Evolutionary conservation across 2,113 vertebrate species (phyloP), one percentile per base, ranked within the genome.

Genomic region (Oncorhynchus kisutch): DNA sequence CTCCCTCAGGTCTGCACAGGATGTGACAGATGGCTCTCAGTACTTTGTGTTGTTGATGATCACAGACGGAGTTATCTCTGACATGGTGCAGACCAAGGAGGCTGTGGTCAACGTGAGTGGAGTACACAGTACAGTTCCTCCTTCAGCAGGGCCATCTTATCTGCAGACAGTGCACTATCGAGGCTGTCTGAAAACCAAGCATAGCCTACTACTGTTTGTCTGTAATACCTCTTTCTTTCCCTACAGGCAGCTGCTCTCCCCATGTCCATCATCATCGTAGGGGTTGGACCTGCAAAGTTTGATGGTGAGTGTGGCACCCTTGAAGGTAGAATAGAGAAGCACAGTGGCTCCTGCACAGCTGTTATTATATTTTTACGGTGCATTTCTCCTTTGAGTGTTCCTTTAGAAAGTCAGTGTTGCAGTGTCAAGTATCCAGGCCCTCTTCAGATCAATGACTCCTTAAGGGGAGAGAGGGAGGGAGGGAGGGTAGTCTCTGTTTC

Each of bases 81-180:
- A 99, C 89, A 99, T 99, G 97, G 94, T 95, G 25, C 97, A 98
- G 89, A 99, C 98, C 78, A 98, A 98, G 93, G 97, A 99, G 88
- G 97, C 97, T 29, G 95, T 99, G 31, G 97, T 99, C 86, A 96
- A 95, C 0, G 98, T 99, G 84, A 95, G 97, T 94, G 99, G 84
- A 95, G 97, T 94, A 29, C 12, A 66, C 64, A 66, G 24, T 13
- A 24, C 22, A 6, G 12, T 4, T 25, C 64, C n/a, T 20, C 18
- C 24, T 25, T 14, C 51, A 54, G 51, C 51, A 18, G 12, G 3
- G 16, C 51, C 51, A 16, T 14, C 49, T 16, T 16, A 16, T 13
- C 12, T 51, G 14, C 12, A 51, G 49, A 51, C 49, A 14, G 49
- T 51, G 29, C 16, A 8, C 29, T 20, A 4, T 16, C 64, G 1